Base-by-base conservation (phyloP, 1,140 invertebrate genomes). In the Neodiprion fabricii region DNA sequence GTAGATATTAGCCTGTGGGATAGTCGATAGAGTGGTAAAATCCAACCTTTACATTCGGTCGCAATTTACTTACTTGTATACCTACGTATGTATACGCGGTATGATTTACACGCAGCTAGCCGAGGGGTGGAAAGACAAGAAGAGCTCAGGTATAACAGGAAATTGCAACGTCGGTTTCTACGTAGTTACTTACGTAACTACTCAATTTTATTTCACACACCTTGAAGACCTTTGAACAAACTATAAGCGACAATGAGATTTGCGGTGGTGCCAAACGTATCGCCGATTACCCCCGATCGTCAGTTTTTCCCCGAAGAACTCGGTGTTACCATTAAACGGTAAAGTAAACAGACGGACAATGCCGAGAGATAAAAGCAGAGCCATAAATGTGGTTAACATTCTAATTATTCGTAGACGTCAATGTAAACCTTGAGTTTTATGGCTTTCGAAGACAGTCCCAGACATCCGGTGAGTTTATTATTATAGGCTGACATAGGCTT, bases 381-480 rank as follows among this genome's bases (percentile, higher is more conserved):
- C 53, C 53, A 61, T 61, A 61, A 61, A 12, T 0, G 53, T 14
- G 53, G 14, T 61, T 61, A 61, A 61, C 9, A 7, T 61, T 61
- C 9, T 61, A 61, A 61, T 61, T 9, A 61, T 40, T 40, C 28
- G 5, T 40, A 40, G 2, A 40, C 28, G 1, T 2, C 28, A 40
- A 5, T 40, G 5, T 40, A 5, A 3, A 3, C 28, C 28, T 40
- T 40, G 2, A 5, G 28, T 40, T 40, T 40, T 40, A 40, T 40
- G 28, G 28, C 5, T 28, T 28, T 5, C 28, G 1, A 5, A 2
- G 28, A 1, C 28, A 3, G 28, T 28, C 28, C 28, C 28, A 5
- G 5, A 28, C 1, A 28, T 2, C 1, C 5, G 28, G 71, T 78
- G 75, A 82, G 79, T 81, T 81, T 79, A 76, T 79, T 81, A 79